Percentiles rank a stretch among this genome's conserved stretches.
These are phyloP conservation scores for Plectrocnemia conspersa DNA, from an alignment of 1,140 invertebrate species.

Conservation along the genomic window DNA sequence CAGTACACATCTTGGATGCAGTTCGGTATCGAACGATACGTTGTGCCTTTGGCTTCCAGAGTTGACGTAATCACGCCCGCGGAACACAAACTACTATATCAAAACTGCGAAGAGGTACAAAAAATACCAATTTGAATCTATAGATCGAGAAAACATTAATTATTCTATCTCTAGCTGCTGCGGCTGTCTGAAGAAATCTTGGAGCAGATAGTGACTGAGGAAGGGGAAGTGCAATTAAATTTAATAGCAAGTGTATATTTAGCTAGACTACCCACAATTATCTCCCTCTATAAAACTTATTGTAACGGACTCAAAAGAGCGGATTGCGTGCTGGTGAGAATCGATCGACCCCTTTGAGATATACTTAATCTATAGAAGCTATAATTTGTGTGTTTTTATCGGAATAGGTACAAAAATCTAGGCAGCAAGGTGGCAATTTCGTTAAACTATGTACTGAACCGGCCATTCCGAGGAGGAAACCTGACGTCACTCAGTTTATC, in stretches of 20 bases:
- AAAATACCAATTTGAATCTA: background rate
- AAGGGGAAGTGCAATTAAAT: conserved; percentile 62
- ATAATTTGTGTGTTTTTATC: background rate
- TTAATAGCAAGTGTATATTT: conserved; percentile 66
- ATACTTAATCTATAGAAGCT: background rate
- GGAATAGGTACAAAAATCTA: conserved; percentile 54
- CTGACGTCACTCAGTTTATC: conserved; percentile 75
- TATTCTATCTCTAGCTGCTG: conserved; percentile 52
- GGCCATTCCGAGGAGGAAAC: conserved; percentile 67
- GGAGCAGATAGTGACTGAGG: conserved; percentile 67
- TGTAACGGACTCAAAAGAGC: conserved; percentile 76
- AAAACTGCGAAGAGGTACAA: conserved; percentile 72
- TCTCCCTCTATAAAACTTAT: conserved; percentile 71
- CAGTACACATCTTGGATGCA: conserved; percentile 69
- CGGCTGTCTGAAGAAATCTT: conserved; percentile 74
- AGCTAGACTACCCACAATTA: conserved; percentile 65
- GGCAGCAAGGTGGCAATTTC: conserved; percentile 59
- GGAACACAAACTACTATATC: conserved; percentile 73
- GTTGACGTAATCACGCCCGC: conserved; percentile 66
- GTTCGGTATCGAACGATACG: conserved; percentile 69
- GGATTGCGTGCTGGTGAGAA: conserved; percentile 68
- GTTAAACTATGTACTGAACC: conserved; percentile 70
- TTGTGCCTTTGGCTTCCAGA: conserved; percentile 64
- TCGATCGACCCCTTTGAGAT: conserved; percentile 2
- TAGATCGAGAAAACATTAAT: background rate